Evolutionary conservation across 1,140 invertebrate species (phyloP), one percentile per base, ranked within the genome.

Genomic region (Drosophila parvula): DNA sequence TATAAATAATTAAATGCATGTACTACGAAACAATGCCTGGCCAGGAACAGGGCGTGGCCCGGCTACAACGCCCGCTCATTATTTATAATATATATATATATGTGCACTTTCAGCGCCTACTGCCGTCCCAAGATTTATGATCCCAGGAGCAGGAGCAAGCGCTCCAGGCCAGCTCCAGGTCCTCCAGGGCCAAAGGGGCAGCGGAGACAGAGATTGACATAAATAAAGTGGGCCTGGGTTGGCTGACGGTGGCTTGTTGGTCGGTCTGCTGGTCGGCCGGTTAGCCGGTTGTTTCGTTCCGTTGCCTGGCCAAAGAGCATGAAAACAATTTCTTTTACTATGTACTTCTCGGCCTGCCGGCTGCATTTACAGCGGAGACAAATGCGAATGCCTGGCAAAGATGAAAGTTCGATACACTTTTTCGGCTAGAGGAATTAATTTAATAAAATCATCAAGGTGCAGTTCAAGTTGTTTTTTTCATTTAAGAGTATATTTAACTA

Each of bases 1-100:
- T 63, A 81, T 82, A 88, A 88, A 82, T 86, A 86, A 86, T 86
- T 88, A 82, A 88, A 77, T 62, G 59, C 47, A 78, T 78, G 79
- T 77, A 62, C 41, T 73, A 62, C 41, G 18, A 40, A 75, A 69
- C 71, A 58, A 62, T 55, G 59, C 57, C 45, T 36, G 22, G 6
- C 9, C 38, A 58, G 81, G 74, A 81, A 57, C 28, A 22, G 70
- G 82, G 82, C 75, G 81, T 86, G 68, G 38, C 43, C 41, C 47
- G 28, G 14, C 6, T 45, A 43, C 45, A 62, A 51, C 71, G 59
- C 60, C 81, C 67, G 53, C 70, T 79, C 79, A 82, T 88, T 88
- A 85, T 86, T 86, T 86, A 86, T 82, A 71, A 71, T 75, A 41
- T 74, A 53, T 67, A 48, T n/a, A 22, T 14, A 22, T 45, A 14